phyloP scores from a whole-genome alignment of 2,113 vertebrate species.

The Tachuris rubrigastra region DNA sequence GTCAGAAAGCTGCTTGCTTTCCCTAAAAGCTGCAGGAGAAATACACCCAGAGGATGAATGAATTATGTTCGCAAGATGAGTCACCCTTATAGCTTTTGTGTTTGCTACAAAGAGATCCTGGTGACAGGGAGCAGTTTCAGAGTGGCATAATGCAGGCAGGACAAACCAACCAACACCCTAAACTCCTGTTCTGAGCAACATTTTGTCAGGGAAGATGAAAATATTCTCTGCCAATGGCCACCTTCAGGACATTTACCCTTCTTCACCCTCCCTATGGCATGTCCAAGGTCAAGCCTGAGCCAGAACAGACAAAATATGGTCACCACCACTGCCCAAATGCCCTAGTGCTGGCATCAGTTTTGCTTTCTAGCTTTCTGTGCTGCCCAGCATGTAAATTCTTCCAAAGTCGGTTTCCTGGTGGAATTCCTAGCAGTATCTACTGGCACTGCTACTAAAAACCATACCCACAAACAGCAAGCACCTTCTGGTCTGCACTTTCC shows the following conservation, averaged over 20 bases:
- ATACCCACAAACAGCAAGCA: no score
- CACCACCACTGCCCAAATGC: background rate
- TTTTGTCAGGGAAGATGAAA: background rate
- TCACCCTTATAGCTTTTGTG: background rate
- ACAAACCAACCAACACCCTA: background rate
- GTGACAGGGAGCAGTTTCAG: background rate
- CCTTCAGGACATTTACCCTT: background rate
- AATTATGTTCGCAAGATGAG: background rate
- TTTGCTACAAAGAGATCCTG: background rate
- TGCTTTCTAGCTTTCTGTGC: background rate
- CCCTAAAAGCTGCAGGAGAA: background rate
- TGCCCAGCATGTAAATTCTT: background rate
- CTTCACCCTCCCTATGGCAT: no score
- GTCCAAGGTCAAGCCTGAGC: background rate
- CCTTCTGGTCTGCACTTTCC: accelerated
- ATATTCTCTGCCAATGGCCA: background rate
- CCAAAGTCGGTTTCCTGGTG: background rate
- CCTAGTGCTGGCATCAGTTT: background rate
- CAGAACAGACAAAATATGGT: background rate
- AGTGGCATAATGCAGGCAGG: background rate
- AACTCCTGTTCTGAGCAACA: background rate
- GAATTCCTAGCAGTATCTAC: background rate
- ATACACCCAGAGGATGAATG: background rate
- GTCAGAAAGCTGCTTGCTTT: background rate
- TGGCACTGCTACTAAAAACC: no score